Conservation (phyloP, 2,888 invertebrate genomes). For the Dicranocentrus wangi region DNA sequence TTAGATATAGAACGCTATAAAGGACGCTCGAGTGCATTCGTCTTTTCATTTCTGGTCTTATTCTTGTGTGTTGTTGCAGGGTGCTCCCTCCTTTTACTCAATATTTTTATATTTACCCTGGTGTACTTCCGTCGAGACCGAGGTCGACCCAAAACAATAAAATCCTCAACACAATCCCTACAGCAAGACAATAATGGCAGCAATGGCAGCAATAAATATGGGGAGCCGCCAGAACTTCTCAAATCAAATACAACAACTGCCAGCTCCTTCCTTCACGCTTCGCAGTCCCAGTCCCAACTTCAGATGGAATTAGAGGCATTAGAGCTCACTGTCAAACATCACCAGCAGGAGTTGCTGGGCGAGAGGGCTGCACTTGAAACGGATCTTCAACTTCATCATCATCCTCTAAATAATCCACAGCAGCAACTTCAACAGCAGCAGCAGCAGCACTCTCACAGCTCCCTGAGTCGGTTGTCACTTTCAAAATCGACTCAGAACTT, state of each 20-base stretch:
- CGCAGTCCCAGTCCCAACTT: slow-evolving; percentile 58
- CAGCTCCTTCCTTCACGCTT: slow-evolving; percentile 68
- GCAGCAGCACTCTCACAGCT: slow-evolving; percentile 38
- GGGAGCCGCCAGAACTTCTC: slow-evolving; percentile 72
- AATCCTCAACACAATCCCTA: slow-evolving; percentile 61
- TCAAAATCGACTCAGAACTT: slow-evolving; percentile 60
- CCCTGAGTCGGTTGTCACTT: slow-evolving; percentile 56
- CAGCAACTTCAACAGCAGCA: slow-evolving; percentile 54
- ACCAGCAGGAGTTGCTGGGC: slow-evolving; percentile 60
- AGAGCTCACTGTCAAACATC: slow-evolving; percentile 65
- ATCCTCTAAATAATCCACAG: slow-evolving; percentile 55
- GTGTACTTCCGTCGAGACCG: slow-evolving; percentile 88
- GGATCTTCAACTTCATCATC: slow-evolving; percentile 60
- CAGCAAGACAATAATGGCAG: slow-evolving; percentile 56
- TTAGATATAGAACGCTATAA: neutral
- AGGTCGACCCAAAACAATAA: slow-evolving; percentile 83
- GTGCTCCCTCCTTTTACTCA: slow-evolving; percentile 85
- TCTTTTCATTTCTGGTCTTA: slow-evolving; percentile 40
- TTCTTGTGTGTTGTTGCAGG: slow-evolving; percentile 75
- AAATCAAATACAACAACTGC: slow-evolving; percentile 72
- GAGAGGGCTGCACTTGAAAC: slow-evolving; percentile 59
- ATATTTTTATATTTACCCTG: slow-evolving; percentile 88
- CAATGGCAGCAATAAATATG: slow-evolving; percentile 66
- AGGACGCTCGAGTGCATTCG: slow-evolving; percentile 29
- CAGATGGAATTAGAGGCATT: slow-evolving; percentile 64